Conservation (phyloP, 2,113 vertebrate species). For the Chunga burmeisteri region DNA sequence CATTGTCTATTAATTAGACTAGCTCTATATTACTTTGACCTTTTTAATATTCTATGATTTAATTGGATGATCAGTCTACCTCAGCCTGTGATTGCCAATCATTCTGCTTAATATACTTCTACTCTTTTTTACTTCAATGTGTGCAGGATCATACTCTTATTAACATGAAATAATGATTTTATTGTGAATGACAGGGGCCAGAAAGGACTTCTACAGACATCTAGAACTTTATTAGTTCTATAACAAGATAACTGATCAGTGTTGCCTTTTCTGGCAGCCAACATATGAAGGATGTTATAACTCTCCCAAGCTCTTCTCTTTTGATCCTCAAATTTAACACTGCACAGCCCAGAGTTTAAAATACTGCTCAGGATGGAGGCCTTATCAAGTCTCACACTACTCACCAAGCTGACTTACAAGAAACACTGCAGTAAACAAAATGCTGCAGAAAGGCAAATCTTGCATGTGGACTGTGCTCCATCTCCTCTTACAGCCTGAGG, state of each 20-base stretch:
- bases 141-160: not conserved
- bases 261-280: not conserved
- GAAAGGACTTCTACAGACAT: not conserved
- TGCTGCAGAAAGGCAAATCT: not conserved
- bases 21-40: slow-evolving; percentile 79
- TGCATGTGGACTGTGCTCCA: not conserved
- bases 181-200: not conserved
- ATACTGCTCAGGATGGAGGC: not conserved
- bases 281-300: not conserved
- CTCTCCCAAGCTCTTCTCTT: not conserved
- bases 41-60: slow-evolving; percentile 82
- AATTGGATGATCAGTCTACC: slow-evolving; percentile 76
- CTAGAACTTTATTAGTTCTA: not conserved
- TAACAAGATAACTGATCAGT: not conserved
- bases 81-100: slow-evolving; percentile 66
- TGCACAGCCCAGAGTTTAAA: not conserved
- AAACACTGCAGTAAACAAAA: not conserved
- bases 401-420: not conserved
- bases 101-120: slow-evolving; percentile 64
- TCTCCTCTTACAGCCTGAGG: not conserved
- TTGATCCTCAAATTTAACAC: not conserved
- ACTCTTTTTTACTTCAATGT: not conserved
- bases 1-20: slow-evolving; percentile 76
- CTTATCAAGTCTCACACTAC: not conserved
- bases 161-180: not conserved